Conservation (phyloP, 2,888 invertebrate genomes). For the Caenorhabditis imperialis region DNA sequence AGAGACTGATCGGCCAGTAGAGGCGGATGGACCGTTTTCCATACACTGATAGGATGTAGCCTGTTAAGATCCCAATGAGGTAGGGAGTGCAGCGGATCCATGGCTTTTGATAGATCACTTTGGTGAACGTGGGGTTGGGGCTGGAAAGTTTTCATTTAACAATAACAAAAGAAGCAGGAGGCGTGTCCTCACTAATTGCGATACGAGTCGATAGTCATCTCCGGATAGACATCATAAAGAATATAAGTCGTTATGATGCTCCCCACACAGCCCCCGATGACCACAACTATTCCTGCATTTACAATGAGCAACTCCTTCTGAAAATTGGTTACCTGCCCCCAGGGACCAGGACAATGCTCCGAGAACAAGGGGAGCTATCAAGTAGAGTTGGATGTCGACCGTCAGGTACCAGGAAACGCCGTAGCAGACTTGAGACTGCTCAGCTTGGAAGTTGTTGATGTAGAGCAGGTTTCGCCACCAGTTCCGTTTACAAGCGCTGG, state of each 20-base stretch:
- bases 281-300: conserved; percentile 7
- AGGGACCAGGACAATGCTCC: conserved; percentile 43
- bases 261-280: conserved; percentile 33
- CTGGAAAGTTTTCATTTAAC: too few relatives aligned
- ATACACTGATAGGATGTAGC: conserved; percentile 69
- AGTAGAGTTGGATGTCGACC: conserved; percentile 57
- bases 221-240: conserved; percentile 14
- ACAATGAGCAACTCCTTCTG: too few relatives aligned
- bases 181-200: too few relatives aligned
- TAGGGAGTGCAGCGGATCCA: conserved; percentile 78
- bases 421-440: conserved; percentile 38
- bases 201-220: conserved; percentile 26
- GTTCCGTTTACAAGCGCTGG: conserved; percentile 43
- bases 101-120: conserved; percentile 24
- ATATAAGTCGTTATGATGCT: conserved; percentile 39
- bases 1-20: conserved; percentile 23
- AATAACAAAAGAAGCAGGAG: too few relatives aligned
- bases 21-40: conserved; percentile 35
- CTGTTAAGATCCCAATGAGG: conserved; percentile 78
- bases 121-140: conserved; percentile 5
- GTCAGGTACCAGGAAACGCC: conserved; percentile 58
- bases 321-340: conserved; percentile 14
- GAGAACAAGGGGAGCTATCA: conserved; percentile 50
- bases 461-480: conserved; percentile 66
- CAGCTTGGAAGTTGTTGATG: conserved; percentile 62